Percentiles rank a stretch among this genome's conserved stretches.
Conservation (phyloP, 2,888 invertebrate species). For the Himalopsyche kuldschensis region DNA sequence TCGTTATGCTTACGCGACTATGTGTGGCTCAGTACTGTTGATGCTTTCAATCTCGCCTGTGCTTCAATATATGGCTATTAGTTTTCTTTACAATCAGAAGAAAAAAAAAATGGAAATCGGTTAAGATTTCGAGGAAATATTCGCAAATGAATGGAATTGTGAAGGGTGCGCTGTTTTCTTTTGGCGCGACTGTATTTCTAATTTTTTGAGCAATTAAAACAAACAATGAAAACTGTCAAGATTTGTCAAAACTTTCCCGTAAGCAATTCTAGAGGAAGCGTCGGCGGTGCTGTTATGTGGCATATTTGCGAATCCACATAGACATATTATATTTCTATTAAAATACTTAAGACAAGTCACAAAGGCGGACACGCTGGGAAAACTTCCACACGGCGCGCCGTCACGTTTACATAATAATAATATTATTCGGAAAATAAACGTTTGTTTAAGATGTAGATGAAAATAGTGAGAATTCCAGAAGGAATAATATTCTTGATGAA, state of each 20-base stretch:
- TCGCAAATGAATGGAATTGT: no score
- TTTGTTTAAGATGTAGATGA: not conserved
- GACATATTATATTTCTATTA: not conserved
- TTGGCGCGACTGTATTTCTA: no score
- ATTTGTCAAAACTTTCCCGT: not conserved
- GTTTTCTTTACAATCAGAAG: no score
- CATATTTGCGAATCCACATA: not conserved
- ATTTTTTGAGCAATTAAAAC: not conserved
- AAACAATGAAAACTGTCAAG: not conserved
- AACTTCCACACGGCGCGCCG: not conserved
- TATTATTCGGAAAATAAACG: not conserved
- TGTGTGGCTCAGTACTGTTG: no score
- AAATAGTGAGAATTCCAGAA: not conserved
- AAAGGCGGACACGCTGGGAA: not conserved
- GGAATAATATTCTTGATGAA: not conserved
- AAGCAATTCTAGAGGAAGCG: not conserved
- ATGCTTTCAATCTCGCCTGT: no score
- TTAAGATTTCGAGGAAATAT: no score
- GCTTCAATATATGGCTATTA: no score
- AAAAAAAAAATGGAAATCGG: no score
- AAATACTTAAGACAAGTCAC: not conserved
- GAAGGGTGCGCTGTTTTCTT: no score
- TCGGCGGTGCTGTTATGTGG: not conserved
- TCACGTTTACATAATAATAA: not conserved
- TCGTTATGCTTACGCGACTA: no score